Evolutionary conservation across 2,797 vertebrate species (phyloP).

Genomic region (Manis javanica): DNA sequence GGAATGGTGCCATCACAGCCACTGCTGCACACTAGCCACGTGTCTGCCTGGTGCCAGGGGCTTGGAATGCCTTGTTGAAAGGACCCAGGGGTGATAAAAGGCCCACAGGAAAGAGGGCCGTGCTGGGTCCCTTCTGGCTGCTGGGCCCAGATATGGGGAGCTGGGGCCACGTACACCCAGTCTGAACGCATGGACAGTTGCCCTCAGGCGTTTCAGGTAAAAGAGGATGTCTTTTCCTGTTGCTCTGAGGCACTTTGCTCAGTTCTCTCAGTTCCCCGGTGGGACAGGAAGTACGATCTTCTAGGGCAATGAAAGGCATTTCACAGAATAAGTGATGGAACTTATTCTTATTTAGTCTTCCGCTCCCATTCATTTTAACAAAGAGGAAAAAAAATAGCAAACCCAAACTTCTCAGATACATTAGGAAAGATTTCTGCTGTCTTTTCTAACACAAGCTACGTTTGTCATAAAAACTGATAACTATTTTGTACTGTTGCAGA

Average conservation of each 20-base stretch:
- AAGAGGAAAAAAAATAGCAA: background rate
- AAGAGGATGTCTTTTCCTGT: background rate
- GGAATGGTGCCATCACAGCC: fast-evolving
- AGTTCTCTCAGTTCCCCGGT: background rate
- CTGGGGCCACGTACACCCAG: fast-evolving
- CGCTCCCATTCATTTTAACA: background rate
- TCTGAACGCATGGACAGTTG: fast-evolving
- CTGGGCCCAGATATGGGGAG: fast-evolving
- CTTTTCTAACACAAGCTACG: background rate
- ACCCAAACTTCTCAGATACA: background rate
- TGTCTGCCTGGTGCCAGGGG: fast-evolving
- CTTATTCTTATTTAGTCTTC: no score
- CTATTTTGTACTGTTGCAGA: slow-evolving; percentile 70
- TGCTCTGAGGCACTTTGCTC: background rate
- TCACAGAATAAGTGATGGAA: background rate
- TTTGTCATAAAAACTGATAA: background rate
- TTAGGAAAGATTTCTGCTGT: background rate
- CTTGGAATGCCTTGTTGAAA: fast-evolving
- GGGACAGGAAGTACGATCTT: background rate
- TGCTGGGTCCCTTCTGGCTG: fast-evolving
- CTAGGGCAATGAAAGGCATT: background rate
- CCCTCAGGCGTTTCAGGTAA: fast-evolving
- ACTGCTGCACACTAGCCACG: fast-evolving
- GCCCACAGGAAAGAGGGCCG: fast-evolving
- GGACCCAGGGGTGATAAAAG: background rate